A percentile compares a stretch with the other conserved stretches of the same genome.
These are phyloP conservation scores for Dysidea cf. avara DNA, from an alignment of 37 sponge, comb jelly and placozoan genomes.

Conservation along the genomic window DNA sequence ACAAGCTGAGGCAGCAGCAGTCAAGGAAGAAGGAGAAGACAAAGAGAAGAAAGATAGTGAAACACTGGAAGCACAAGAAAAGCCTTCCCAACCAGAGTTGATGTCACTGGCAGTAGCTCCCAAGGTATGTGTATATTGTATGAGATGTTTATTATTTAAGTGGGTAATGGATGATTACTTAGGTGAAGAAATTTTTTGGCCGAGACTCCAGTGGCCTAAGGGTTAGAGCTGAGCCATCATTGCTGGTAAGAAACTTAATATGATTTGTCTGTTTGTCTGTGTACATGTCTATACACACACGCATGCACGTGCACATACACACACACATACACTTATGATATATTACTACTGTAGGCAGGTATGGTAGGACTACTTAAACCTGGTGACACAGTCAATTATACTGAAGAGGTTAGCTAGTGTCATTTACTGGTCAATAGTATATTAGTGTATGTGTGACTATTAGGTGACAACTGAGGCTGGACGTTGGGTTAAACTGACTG, in stretches of 20 bases:
- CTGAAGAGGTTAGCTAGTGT: conserved; percentile 54
- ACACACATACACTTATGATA: background rate
- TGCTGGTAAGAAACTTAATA: conserved; percentile 19
- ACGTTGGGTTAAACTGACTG: conserved; percentile 62
- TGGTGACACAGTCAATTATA: conserved; percentile 54
- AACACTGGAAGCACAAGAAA: background rate
- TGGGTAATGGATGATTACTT: conserved; percentile 30
- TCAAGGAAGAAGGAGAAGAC: conserved; percentile 6
- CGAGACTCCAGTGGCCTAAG: conserved; percentile 43
- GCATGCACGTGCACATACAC: background rate
- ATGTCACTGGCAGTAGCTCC: no score
- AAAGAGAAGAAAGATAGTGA: conserved; percentile 18
- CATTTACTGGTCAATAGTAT: background rate
- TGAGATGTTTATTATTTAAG: no score
- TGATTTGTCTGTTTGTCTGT: conserved; percentile 16
- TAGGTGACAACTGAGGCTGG: conserved; percentile 78
- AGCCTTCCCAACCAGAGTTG: background rate
- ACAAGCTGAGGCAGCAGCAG: background rate
- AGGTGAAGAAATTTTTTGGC: conserved; percentile 51
- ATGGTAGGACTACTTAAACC: conserved; percentile 62
- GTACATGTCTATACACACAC: background rate
- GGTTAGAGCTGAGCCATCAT: conserved; percentile 56
- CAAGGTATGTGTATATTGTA: no score
- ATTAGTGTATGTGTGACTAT: background rate
- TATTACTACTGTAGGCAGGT: conserved; percentile 25